Percentiles rank a stretch among this genome's conserved stretches.
Evolutionary conservation across 2,888 invertebrate species (phyloP).

Genomic region (Hypena proboscidalis): DNA sequence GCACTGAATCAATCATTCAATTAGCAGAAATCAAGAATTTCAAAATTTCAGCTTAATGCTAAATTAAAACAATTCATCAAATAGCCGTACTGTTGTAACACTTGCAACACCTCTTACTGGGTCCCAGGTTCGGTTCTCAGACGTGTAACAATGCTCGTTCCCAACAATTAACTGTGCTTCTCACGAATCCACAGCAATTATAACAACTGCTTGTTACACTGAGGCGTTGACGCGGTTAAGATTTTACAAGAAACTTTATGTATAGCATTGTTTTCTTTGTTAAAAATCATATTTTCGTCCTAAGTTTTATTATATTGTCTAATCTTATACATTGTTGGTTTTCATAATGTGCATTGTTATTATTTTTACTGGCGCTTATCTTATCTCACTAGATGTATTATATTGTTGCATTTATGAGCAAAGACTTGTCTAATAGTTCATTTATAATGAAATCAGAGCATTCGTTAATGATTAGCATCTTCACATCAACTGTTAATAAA

Average conservation of each 20-base stretch:
- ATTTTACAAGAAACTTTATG: constrained; percentile 49
- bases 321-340: constrained; percentile 3
- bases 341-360: neutral
- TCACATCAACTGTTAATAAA: constrained; percentile 12
- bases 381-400: too few species aligned
- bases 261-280: constrained; percentile 53
- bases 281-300: constrained; percentile 17
- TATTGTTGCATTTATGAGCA: too few species aligned
- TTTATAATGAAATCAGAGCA: neutral
- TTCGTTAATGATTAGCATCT: constrained; percentile 15
- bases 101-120: constrained; percentile 34
- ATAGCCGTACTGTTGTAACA: constrained; percentile 38
- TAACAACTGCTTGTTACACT: constrained; percentile 36
- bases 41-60: constrained; percentile 11
- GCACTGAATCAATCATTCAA: constrained; percentile 13
- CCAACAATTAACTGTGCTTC: constrained; percentile 46
- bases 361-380: neutral
- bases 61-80: constrained; percentile 31
- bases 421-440: neutral
- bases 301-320: constrained; percentile 19
- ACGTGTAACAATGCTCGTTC: constrained; percentile 39
- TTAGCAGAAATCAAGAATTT: constrained; percentile 18
- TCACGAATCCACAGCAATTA: constrained; percentile 41
- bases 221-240: constrained; percentile 18
- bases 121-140: constrained; percentile 40